phyloP scores from a whole-genome alignment of 2,888 invertebrate species.

The Fragum fragum region DNA sequence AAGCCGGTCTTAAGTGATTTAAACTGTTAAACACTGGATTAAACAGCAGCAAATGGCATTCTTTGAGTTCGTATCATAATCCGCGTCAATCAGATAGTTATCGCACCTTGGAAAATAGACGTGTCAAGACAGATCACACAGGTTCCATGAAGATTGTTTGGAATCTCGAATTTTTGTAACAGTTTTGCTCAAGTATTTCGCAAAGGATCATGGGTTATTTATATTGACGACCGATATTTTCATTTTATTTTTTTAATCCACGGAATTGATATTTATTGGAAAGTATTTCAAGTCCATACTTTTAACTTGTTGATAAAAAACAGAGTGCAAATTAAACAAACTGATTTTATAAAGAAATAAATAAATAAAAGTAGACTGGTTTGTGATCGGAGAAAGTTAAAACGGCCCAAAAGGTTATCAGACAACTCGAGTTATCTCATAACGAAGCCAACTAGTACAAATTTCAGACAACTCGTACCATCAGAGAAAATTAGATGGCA shows the following conservation, averaged over 20 bases:
- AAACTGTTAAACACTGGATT: not conserved
- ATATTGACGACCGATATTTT: constrained; percentile 59
- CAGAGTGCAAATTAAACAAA: no score
- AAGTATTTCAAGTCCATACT: not conserved
- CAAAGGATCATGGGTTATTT: constrained; percentile 72
- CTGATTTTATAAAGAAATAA: no score
- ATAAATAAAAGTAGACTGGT: no score
- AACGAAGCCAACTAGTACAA: no score
- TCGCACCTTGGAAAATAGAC: not conserved
- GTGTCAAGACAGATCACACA: not conserved
- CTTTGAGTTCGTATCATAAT: not conserved
- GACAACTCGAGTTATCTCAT: no score
- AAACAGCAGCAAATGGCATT: not conserved
- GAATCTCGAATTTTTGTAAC: constrained; percentile 29
- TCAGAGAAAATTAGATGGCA: no score
- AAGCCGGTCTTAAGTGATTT: no score
- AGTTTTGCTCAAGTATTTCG: constrained; percentile 56
- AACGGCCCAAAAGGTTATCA: no score
- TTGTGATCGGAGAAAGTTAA: no score
- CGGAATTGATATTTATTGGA: not conserved
- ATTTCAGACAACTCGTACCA: no score
- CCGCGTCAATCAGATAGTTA: not conserved
- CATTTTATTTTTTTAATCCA: not conserved
- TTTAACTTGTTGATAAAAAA: no score
- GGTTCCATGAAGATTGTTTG: not conserved